phyloP scores from a whole-genome alignment of 2,888 invertebrate genomes.

The Leptodirus hochenwartii region DNA sequence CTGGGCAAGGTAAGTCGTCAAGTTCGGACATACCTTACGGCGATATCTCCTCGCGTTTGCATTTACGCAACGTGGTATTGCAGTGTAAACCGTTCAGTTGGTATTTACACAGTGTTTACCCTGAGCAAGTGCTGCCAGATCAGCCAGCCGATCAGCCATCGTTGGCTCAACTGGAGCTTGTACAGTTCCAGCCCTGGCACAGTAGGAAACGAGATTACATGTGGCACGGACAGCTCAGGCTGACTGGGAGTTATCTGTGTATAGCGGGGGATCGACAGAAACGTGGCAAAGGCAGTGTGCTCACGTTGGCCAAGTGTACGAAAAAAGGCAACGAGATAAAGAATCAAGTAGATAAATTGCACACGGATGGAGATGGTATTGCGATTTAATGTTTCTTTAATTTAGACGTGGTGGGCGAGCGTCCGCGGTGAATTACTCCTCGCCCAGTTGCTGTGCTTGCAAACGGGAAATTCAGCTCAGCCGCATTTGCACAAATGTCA shows the following conservation, averaged over 20 bases:
- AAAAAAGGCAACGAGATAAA: no score
- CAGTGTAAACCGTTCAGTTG: conserved; percentile 71
- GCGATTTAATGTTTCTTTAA: background rate
- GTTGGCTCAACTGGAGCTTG: conserved; percentile 40
- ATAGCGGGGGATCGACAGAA: no score
- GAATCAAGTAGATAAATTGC: no score
- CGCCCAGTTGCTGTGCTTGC: conserved; percentile 69
- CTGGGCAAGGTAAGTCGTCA: no score
- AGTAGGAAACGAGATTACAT: conserved; percentile 58
- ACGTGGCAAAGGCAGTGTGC: conserved; percentile 59
- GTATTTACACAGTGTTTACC: conserved; percentile 75
- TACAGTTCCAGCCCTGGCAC: conserved; percentile 67
- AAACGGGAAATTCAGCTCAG: conserved; percentile 40
- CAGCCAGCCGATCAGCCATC: conserved; percentile 36
- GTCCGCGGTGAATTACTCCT: conserved; percentile 67
- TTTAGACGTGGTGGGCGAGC: conserved; percentile 69
- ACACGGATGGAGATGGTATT: background rate
- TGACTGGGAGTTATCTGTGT: conserved; percentile 49
- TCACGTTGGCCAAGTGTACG: conserved; percentile 44
- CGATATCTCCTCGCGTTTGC: conserved; percentile 56
- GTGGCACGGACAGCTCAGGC: conserved; percentile 51
- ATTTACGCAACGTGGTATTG: conserved; percentile 51
- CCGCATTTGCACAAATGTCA: conserved; percentile 82
- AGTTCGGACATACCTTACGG: no score
- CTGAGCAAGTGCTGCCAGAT: conserved; percentile 49